Evolutionary conservation across 2,888 invertebrate genomes (phyloP).

Genomic region (Odontomyia ornata): DNA sequence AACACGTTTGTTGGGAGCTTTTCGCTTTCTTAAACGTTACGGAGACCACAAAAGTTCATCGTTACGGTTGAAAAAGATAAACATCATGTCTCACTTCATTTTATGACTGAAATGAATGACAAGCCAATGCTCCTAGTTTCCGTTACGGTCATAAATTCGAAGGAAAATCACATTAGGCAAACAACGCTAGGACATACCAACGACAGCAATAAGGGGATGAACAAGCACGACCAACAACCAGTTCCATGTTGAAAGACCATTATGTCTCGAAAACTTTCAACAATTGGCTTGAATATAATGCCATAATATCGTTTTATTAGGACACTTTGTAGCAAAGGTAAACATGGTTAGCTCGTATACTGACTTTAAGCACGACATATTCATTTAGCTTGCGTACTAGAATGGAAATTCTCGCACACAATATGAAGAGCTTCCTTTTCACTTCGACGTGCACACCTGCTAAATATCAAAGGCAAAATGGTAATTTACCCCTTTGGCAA

Average conservation of each 20-base stretch:
- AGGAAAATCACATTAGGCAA: slow-evolving; percentile 39
- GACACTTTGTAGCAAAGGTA: slow-evolving; percentile 48
- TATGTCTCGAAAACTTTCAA: slow-evolving; percentile 48
- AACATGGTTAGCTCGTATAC: slow-evolving; percentile 47
- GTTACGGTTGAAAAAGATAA: slow-evolving; percentile 1
- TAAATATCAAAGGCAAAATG: slow-evolving; percentile 21
- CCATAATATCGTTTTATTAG: slow-evolving; percentile 48
- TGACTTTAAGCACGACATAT: slow-evolving; percentile 41
- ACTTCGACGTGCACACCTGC: slow-evolving; percentile 15
- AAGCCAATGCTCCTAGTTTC: slow-evolving; percentile 39
- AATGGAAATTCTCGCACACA: slow-evolving; percentile 1
- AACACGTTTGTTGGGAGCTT: too few relatives aligned
- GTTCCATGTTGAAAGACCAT: slow-evolving; percentile 48
- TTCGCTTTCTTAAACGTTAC: too few relatives aligned
- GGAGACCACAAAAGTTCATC: slow-evolving; percentile 1
- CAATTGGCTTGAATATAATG: slow-evolving; percentile 49
- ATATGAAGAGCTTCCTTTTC: slow-evolving; percentile 36
- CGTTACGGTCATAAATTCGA: slow-evolving; percentile 36
- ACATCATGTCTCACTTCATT: slow-evolving; percentile 37
- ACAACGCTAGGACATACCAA: slow-evolving; percentile 17
- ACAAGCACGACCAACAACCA: slow-evolving; percentile 2
- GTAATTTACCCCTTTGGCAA: not conserved
- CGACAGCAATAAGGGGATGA: slow-evolving; percentile 21
- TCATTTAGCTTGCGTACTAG: not conserved
- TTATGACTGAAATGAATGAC: slow-evolving; percentile 38